Evolutionary conservation across 37 sponge, comb jelly and placozoan genomes (phyloP).

Genomic region (Ephydatia muelleri): DNA sequence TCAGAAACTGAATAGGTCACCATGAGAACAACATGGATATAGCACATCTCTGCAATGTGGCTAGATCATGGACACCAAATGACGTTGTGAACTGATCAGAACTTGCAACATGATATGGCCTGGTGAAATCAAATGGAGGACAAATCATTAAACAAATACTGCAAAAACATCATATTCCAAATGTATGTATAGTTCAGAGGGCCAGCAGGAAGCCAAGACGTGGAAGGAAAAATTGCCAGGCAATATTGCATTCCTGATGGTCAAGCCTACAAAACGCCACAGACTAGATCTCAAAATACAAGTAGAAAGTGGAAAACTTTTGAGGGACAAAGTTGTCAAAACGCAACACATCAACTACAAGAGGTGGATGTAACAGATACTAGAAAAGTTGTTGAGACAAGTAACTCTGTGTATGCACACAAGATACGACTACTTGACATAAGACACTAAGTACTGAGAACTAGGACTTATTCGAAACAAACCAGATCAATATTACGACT

Average conservation of each 20-base stretch:
- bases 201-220: conserved; percentile 4
- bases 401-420: background rate
- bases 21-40: background rate
- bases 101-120: conserved; percentile 3
- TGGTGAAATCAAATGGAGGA: conserved; percentile 9
- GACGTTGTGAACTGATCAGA: conserved; percentile 5
- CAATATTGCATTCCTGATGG: background rate
- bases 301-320: background rate
- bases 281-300: background rate
- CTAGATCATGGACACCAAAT: background rate
- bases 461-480: conserved; percentile 6
- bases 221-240: background rate
- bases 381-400: background rate
- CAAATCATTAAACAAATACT: conserved; percentile 19
- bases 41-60: background rate
- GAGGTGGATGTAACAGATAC: background rate
- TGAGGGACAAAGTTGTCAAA: background rate
- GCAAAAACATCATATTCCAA: background rate
- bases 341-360: background rate
- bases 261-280: background rate
- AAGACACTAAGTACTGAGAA: conserved; percentile 3
- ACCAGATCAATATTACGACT: background rate
- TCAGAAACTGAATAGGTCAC: background rate
- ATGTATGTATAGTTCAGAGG: background rate
- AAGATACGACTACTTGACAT: conserved; percentile 9